Evolutionary conservation across 2,113 vertebrate species (phyloP), one percentile per base, ranked within the genome.

Genomic region (Lota lota): DNA sequence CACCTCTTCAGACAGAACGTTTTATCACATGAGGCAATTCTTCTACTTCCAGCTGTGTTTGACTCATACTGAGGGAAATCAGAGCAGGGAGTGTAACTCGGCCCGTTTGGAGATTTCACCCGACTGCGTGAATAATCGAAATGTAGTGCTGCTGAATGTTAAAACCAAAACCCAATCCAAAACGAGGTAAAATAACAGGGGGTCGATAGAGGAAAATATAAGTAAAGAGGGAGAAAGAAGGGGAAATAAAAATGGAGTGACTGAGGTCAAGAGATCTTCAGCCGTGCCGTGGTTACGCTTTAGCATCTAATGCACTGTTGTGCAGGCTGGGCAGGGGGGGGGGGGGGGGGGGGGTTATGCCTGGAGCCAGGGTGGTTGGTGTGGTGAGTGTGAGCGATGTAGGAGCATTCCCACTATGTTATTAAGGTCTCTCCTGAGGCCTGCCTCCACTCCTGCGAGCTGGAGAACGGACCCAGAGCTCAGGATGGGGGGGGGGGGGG

Each of bases 301-400:
- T 75, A 66, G 69, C 67, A 80, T 64, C 70, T 84, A 85, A 89
- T 82, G 72, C 81, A 74, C 74, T 79, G 86, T 83, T 82, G 66
- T 63, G 83, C 75, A 80, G 86, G 87, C 84, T 83, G 63, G 73
- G 28, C 4, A 5, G 28, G 28, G 0, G 28, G 28, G 72, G 74
- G 71, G n/a, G 73, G 28, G 28, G 28, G 28, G 28, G 0, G 28
- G 28, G 72, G 74, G 71, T 80, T 80, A 84, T 58, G 81, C 68
- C 72, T 80, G 78, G 84, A 88, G 82, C 82, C 86, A 78, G 82
- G 59, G 74, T 79, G 86, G 82, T 88, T 84, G 69, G 66, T 88
- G 85, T 82, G 84, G 87, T 86, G 79, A 84, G 79, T 76, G 72
- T 85, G 75, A 75, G 60, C 85, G 84, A 92, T 89, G 80, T 82